These are phyloP conservation scores for Dolichopus griseipennis DNA, from an alignment of 2,888 invertebrate species.

Conservation along the genomic window DNA sequence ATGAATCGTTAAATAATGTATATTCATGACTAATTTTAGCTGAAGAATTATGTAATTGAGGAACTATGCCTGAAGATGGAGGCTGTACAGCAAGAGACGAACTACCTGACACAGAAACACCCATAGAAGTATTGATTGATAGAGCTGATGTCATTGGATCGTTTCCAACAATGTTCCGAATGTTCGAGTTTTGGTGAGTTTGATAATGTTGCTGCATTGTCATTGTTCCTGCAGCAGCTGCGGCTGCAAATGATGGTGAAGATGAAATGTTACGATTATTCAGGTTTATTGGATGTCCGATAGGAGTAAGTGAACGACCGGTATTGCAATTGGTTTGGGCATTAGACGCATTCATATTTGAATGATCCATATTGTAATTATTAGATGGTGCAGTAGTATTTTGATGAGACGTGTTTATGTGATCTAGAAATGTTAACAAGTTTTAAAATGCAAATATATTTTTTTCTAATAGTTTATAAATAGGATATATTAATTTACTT, in stretches of 20 bases:
- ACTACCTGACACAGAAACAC: constrained; percentile 21
- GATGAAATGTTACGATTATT: constrained; percentile 24
- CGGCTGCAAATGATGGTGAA: constrained; percentile 29
- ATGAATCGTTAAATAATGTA: constrained; percentile 74
- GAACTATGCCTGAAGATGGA: constrained; percentile 27
- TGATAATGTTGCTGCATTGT: constrained; percentile 29
- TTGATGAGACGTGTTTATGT: not conserved
- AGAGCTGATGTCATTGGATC: constrained; percentile 21
- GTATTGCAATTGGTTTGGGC: constrained; percentile 19
- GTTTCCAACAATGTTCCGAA: constrained; percentile 18
- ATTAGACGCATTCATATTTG: not conserved
- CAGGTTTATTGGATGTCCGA: constrained; percentile 33
- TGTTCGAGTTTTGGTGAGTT: constrained; percentile 17
- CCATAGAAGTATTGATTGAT: constrained; percentile 19
- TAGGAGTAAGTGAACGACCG: constrained; percentile 37
- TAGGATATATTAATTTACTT: not conserved
- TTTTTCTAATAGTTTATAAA: not conserved
- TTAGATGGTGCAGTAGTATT: not conserved
- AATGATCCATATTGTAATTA: not conserved
- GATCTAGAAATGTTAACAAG: not conserved
- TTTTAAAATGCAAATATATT: not conserved
- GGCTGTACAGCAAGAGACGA: constrained; percentile 16
- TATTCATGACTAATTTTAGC: constrained; percentile 53
- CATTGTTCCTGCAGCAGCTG: constrained; percentile 37
- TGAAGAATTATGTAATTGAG: constrained; percentile 32